phyloP scores from a whole-genome alignment of 1,140 invertebrate genomes.

The Dinoponera quadriceps region DNA sequence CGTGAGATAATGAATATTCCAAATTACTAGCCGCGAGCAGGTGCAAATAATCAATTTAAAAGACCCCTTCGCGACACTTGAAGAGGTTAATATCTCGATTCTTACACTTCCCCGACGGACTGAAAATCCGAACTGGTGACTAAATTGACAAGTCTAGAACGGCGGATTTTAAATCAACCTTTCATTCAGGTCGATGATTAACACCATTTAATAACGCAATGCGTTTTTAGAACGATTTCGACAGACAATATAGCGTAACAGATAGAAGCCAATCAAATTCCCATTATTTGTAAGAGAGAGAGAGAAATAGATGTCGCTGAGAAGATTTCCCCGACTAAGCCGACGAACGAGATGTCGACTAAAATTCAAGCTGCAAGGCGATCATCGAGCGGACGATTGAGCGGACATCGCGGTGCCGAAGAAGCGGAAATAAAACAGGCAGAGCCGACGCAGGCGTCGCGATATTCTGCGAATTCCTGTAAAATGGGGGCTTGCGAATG shows the following conservation, averaged over 20 bases:
- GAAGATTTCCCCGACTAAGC: background rate
- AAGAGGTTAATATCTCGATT: background rate
- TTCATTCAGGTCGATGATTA: background rate
- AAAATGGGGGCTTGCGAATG: conserved; percentile 80
- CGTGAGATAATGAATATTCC: conserved; percentile 26
- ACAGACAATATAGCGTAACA: too few species aligned
- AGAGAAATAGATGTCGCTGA: background rate
- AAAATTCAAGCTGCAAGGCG: background rate
- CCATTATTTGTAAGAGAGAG: too few species aligned
- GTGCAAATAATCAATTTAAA: conserved; percentile 21
- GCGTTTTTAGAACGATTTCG: too few species aligned
- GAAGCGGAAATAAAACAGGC: conserved; percentile 52
- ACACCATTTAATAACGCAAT: too few species aligned
- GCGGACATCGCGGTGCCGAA: conserved; percentile 21
- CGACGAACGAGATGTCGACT: background rate
- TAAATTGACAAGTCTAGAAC: background rate
- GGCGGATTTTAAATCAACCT: background rate
- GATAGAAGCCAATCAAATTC: too few species aligned
- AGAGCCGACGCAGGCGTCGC: conserved; percentile 41
- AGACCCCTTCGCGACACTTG: background rate
- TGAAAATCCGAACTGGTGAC: background rate
- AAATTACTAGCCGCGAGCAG: background rate
- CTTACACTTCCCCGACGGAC: background rate
- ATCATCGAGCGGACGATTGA: conserved; percentile 6
- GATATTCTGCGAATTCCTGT: conserved; percentile 49